A percentile compares a stretch with the other conserved stretches of the same genome.
These are phyloP conservation scores for Rhizomys pruinosus DNA, from an alignment of 2,113 vertebrate genomes.

Conservation along the genomic window DNA sequence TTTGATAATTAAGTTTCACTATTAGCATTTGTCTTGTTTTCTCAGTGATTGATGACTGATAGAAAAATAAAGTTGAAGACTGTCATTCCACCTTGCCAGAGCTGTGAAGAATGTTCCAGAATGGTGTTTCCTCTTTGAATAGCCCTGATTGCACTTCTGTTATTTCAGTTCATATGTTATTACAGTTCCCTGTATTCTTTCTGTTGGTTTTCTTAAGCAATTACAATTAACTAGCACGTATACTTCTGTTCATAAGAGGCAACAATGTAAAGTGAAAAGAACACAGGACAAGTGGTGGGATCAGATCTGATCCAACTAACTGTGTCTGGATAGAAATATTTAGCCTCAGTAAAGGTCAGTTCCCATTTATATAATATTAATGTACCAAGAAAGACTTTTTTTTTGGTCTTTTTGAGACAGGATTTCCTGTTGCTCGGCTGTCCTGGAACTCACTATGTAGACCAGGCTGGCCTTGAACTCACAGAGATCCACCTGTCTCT, in stretches of 20 bases:
- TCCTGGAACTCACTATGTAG: too few relatives aligned
- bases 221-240: not conserved
- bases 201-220: constrained; percentile 46
- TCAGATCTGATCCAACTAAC: not conserved
- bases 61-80: constrained; percentile 51
- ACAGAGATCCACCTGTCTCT: too few relatives aligned
- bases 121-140: constrained; percentile 45
- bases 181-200: not conserved
- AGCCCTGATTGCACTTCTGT: not conserved
- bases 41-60: constrained; percentile 26
- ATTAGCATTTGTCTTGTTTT: constrained; percentile 25
- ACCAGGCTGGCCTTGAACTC: too few relatives aligned
- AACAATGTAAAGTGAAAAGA: not conserved
- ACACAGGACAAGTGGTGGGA: not conserved
- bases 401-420: too few relatives aligned
- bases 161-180: constrained; percentile 52
- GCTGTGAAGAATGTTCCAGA: constrained; percentile 23
- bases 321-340: constrained; percentile 14
- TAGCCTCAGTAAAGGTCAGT: not conserved
- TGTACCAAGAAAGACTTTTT: not conserved
- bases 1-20: constrained; percentile 27
- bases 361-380: constrained; percentile 18
- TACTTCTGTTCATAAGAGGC: constrained; percentile 7
- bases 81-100: constrained; percentile 61
- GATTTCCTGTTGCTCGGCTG: too few relatives aligned